These are phyloP conservation scores for Capricornis sumatraensis DNA, from an alignment of 2,113 vertebrate genomes.

Conservation along the genomic window DNA sequence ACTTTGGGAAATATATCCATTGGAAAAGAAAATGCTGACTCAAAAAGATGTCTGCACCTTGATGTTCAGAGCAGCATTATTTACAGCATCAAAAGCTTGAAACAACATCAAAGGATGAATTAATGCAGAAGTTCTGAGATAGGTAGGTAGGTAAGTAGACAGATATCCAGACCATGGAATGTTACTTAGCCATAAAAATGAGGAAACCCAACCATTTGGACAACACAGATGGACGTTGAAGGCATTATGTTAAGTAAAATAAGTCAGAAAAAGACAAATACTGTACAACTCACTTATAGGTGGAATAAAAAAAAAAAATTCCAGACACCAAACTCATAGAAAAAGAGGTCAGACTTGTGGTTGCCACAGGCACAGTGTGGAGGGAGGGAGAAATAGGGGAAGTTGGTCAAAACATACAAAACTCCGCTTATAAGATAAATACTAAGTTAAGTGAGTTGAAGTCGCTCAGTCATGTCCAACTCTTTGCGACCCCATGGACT, in stretches of 20 bases:
- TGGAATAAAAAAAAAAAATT: not conserved
- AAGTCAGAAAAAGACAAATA: not conserved
- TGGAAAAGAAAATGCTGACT: not conserved
- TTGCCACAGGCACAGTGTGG: not conserved
- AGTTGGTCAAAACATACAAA: not conserved
- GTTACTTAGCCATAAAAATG: not conserved
- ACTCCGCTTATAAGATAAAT: not conserved
- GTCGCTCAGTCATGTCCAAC: no score
- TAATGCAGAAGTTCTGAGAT: not conserved
- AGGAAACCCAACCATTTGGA: not conserved
- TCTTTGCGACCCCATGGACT: no score
- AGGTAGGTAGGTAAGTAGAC: not conserved
- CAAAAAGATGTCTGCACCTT: not conserved
- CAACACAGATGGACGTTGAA: not conserved
- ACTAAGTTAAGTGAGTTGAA: no score
- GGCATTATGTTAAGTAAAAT: not conserved
- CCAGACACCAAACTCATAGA: not conserved
- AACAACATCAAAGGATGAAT: not conserved
- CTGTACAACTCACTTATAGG: not conserved
- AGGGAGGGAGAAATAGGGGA: not conserved
- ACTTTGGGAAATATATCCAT: not conserved
- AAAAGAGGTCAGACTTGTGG: not conserved
- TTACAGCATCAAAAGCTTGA: not conserved
- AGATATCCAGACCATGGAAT: not conserved
- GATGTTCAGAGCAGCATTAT: not conserved